phyloP scores from a whole-genome alignment of 1,140 invertebrate species.

The Euschistus heros region DNA sequence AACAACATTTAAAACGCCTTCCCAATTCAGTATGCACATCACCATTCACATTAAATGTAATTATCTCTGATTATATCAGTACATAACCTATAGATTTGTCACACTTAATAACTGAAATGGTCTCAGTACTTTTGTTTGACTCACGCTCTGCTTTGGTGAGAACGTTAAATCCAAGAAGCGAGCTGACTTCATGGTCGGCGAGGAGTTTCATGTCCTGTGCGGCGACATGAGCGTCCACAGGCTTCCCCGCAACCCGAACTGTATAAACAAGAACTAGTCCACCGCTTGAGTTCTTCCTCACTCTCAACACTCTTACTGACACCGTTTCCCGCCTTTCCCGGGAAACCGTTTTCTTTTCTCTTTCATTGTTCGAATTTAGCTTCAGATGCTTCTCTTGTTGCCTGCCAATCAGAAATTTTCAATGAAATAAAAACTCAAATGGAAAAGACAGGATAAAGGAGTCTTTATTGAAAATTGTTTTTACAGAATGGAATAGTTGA shows the following conservation, averaged over 20 bases:
- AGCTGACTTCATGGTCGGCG: constrained; percentile 56
- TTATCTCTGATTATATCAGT: no score
- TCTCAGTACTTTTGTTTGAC: constrained; percentile 29
- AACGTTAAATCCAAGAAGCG: constrained; percentile 61
- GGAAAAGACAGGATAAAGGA: neutral
- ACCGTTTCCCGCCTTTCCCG: constrained; percentile 22
- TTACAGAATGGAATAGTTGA: neutral
- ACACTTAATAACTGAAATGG: no score
- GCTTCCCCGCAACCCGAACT: constrained; percentile 60
- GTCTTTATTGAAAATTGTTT: neutral
- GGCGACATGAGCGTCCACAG: constrained; percentile 62
- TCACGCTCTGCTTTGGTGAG: constrained; percentile 74
- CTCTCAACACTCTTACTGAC: constrained; percentile 24
- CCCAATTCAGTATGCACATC: no score
- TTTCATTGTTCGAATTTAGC: constrained; percentile 33
- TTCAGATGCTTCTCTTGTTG: constrained; percentile 60
- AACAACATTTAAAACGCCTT: no score
- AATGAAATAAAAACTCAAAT: constrained; percentile 29
- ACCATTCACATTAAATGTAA: no score
- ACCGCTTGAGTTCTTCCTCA: neutral
- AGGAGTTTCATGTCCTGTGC: constrained; percentile 67
- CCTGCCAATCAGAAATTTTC: constrained; percentile 34
- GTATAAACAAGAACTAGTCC: constrained; percentile 54
- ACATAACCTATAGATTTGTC: no score
- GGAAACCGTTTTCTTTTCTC: constrained; percentile 10